phyloP scores from a whole-genome alignment of 2,113 vertebrate species.

The Rhipidura dahli region DNA sequence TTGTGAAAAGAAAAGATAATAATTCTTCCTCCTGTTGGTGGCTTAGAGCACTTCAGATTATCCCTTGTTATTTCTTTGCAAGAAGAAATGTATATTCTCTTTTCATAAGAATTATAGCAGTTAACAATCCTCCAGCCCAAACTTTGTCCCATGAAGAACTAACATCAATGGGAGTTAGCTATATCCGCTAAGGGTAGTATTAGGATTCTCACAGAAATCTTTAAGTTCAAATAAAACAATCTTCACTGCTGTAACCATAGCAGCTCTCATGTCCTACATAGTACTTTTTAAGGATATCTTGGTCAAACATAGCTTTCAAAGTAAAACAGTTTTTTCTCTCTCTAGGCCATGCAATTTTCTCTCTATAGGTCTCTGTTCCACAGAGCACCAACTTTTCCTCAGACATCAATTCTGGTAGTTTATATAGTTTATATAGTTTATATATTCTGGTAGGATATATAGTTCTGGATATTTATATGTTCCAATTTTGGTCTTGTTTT shows the following conservation, averaged over 20 bases:
- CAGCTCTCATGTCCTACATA: conserved; percentile 52
- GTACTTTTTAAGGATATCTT: conserved; percentile 38
- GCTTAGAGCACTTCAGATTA: conserved; percentile 64
- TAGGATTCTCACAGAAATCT: conserved; percentile 55
- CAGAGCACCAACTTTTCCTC: neutral
- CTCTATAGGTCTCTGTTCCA: neutral
- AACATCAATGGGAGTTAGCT: conserved; percentile 55
- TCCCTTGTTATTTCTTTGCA: conserved; percentile 67
- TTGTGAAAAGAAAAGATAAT: conserved; percentile 63
- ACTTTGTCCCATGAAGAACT: conserved; percentile 36
- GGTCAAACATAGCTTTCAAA: conserved; percentile 42
- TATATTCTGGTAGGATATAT: too few species aligned
- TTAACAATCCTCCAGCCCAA: conserved; percentile 45
- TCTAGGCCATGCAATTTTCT: neutral
- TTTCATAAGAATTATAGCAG: conserved; percentile 59
- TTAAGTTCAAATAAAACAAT: conserved; percentile 44
- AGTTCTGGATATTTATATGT: neutral
- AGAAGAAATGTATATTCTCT: conserved; percentile 55
- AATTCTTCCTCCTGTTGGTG: conserved; percentile 53
- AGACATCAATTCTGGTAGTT: too few species aligned
- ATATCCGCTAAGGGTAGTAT: conserved; percentile 31
- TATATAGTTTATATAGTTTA: too few species aligned
- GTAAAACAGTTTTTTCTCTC: neutral
- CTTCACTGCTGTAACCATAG: conserved; percentile 19
- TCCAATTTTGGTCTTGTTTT: neutral